Evolutionary conservation across 2,113 vertebrate genomes (phyloP), one percentile per base, ranked within the genome.

Genomic region (Tychaedon coryphoeus): DNA sequence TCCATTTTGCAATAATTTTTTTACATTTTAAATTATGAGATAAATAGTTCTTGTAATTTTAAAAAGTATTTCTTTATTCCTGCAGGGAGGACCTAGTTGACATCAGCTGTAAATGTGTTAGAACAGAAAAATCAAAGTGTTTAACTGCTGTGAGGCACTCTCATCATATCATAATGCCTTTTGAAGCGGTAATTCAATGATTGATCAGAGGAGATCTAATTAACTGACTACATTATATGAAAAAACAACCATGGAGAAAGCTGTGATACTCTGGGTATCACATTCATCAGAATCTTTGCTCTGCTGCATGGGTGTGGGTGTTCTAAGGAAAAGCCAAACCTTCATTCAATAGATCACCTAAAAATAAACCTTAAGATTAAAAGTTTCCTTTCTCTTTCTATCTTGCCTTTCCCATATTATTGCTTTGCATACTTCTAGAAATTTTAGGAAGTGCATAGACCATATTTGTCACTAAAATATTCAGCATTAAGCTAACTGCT

Each of bases 191-290:
- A 95, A 93, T 88, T 94, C 87, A 90, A 2, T 90, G 85, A 96
- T 74, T 94, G 92, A 96, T 94, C 90, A 93, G 87, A 86, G 67
- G n/a, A 93, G 47, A 95, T 95, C 93, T 94, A 93, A 95, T 96
- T 94, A 92, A 94, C 76, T 95, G 75, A 92, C 90, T 85, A 47
- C 23, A 73, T 67, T 80, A 56, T 51, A 56, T 36, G 29, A 67
- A 86, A 83, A 93, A 94, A 19, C 53, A 88, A 72, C 56, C 33
- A 45, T 9, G 45, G 65, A 84, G 92, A 79, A 76, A 91, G 66
- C 65, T 86, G 72, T 90, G 90, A 64, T 89, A 81, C 74, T 86
- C 73, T 58, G 88, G 25, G 51, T 84, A 87, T 58, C 85, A 71
- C 77, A 54, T 69, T 91, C 58, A 95, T 89, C 88, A 87, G 67